Conservation (phyloP, 2,888 invertebrate species). For the Palloptera scutellata region DNA sequence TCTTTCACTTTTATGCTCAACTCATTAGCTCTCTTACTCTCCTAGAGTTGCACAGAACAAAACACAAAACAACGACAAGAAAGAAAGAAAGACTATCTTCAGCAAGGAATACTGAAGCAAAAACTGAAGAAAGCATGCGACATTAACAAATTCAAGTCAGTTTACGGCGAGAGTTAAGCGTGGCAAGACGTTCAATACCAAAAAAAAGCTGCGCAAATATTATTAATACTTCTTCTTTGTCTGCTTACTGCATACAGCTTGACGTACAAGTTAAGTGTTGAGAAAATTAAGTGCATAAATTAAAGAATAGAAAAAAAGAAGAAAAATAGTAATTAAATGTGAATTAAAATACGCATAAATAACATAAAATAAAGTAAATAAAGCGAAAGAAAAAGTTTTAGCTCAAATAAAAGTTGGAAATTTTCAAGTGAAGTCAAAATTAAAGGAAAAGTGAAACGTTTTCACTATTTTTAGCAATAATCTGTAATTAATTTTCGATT, state of each 20-base stretch:
- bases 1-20: neutral
- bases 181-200: constrained; percentile 49
- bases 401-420: no score
- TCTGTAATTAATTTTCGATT: no score
- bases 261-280: neutral
- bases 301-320: constrained; percentile 36
- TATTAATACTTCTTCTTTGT: no score
- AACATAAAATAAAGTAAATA: no score
- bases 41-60: no score
- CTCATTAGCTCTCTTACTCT: neutral
- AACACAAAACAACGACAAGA: neutral
- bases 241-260: neutral
- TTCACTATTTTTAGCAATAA: no score
- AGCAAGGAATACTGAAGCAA: neutral
- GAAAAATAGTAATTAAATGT: constrained; percentile 17
- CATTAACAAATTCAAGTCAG: constrained; percentile 40
- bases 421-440: no score
- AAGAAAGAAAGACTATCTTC: constrained; percentile 7
- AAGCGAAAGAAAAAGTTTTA: no score
- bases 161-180: constrained; percentile 56
- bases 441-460: no score
- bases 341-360: neutral
- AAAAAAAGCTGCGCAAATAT: neutral
- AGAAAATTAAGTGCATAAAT: constrained; percentile 4
- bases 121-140: constrained; percentile 18